Evolutionary conservation across 2,113 vertebrate species (phyloP).

Genomic region (Apistogramma diplotaenia): DNA sequence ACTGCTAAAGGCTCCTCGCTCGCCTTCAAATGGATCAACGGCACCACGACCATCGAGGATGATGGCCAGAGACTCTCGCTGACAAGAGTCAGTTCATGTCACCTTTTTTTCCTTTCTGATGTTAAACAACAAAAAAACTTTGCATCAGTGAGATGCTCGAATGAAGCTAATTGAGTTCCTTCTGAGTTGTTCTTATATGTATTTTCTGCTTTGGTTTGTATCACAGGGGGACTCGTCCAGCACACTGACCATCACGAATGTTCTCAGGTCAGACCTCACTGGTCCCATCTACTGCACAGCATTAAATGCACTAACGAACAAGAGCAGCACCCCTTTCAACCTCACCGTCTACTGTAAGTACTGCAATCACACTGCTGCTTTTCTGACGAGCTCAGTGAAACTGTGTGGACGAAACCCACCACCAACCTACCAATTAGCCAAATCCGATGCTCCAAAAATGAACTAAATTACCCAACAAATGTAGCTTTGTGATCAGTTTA

Average conservation of each 20-base stretch:
- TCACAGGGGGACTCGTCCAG: neutral
- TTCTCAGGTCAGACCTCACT: constrained; percentile 51
- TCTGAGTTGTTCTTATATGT: rapidly evolving
- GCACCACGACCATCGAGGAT: neutral
- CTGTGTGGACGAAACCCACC: too few relatives aligned
- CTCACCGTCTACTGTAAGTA: constrained; percentile 72
- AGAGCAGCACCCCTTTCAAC: constrained; percentile 53
- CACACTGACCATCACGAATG: constrained; percentile 37
- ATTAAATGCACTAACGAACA: constrained; percentile 22
- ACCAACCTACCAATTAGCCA: too few relatives aligned
- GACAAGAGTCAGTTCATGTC: neutral
- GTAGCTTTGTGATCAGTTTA: too few relatives aligned
- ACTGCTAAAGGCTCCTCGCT: constrained; percentile 64
- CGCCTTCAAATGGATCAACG: constrained; percentile 63
- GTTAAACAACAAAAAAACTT: too few relatives aligned
- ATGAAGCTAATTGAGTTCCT: neutral
- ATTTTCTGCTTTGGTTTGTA: neutral
- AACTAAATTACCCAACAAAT: too few relatives aligned
- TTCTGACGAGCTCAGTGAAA: neutral
- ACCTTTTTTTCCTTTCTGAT: rapidly evolving
- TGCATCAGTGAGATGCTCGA: neutral
- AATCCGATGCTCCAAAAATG: too few relatives aligned
- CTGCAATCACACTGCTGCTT: neutral
- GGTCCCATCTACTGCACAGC: constrained; percentile 62
- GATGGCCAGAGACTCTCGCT: neutral